Conservation (phyloP, 2,888 invertebrate genomes). For the Petrolisthes manimaculis region DNA sequence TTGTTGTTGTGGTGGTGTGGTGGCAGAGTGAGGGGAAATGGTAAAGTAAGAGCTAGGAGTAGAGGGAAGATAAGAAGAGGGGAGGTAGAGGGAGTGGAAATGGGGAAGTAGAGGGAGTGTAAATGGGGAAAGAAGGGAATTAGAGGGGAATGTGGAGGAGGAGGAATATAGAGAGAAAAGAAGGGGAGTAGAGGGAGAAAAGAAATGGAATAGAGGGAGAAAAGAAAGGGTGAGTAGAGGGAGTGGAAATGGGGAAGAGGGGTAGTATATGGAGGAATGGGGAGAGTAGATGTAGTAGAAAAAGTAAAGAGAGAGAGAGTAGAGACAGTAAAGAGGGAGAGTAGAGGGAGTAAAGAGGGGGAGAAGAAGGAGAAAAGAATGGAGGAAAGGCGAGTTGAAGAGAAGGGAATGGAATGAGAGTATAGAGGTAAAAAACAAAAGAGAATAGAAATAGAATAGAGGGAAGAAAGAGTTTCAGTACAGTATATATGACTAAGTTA, state of each 20-base stretch:
- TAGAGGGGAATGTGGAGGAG: background rate
- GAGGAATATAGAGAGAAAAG: background rate
- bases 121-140: background rate
- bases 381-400: background rate
- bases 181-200: background rate
- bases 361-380: background rate
- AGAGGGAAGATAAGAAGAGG: background rate
- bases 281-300: too few relatives aligned
- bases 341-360: background rate
- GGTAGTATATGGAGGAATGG: too few relatives aligned
- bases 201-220: background rate
- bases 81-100: slow-evolving; percentile 5
- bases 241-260: background rate
- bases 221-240: background rate
- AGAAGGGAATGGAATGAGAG: background rate
- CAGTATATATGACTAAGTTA: too few relatives aligned
- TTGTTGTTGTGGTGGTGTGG: too few relatives aligned
- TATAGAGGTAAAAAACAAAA: background rate
- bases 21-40: too few relatives aligned
- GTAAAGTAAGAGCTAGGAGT: background rate
- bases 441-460: background rate
- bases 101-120: background rate
- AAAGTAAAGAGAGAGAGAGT: too few relatives aligned
- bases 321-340: background rate
- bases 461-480: background rate